Evolutionary conservation across 2,113 vertebrate species (phyloP), one percentile per base, ranked within the genome.

Genomic region (Gallinago jamesoni): DNA sequence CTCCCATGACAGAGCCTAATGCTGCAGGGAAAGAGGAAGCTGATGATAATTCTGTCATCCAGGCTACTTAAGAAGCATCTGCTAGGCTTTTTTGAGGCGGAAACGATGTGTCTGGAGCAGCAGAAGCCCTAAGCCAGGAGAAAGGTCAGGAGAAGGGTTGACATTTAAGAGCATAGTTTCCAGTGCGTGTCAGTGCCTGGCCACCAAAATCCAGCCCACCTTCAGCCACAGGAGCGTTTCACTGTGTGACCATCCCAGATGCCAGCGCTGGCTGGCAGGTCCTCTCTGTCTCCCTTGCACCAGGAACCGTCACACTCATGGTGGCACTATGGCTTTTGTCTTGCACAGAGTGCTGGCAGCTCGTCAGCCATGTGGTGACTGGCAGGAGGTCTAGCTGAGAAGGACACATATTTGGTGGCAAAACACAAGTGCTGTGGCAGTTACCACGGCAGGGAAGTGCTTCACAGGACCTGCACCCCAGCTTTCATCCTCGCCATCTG

Each of bases 331-430:
- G 12, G 33, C 3, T 83, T 83, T 73, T 59, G 55, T 27, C 33
- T 79, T 39, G 18, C 2, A 3, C 1, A 1, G 39, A 10, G 9
- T 43, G 37, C 70, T 20, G 16, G n/a, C 30, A 69, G 45, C 48
- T 76, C 39, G 27, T 24, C 45, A 53, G 10, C 67, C 28, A 2
- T 0, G 0, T 1, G 4, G 70, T 53, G 73, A 63, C 39, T 57
- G 31, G 4, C n/a, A 45, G 2, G 4, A 86, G 35, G 12, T 41
- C 22, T 8, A 62, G 41, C 27, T 3, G 9, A 69, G 90, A 69
- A 83, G 21, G 53, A 39, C 1, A 1, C 1, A 0, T 2, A 1
- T 20, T 62, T 1, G 0, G 27, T 31, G 45, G 27, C 9, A 83
- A 79, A 76, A 81, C 31, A 83, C 15, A 10, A 9, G 6, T 4